A percentile compares a stretch with the other conserved stretches of the same genome.
phyloP scores from a whole-genome alignment of 2,888 invertebrate genomes.

The Cosmia trapezina region DNA sequence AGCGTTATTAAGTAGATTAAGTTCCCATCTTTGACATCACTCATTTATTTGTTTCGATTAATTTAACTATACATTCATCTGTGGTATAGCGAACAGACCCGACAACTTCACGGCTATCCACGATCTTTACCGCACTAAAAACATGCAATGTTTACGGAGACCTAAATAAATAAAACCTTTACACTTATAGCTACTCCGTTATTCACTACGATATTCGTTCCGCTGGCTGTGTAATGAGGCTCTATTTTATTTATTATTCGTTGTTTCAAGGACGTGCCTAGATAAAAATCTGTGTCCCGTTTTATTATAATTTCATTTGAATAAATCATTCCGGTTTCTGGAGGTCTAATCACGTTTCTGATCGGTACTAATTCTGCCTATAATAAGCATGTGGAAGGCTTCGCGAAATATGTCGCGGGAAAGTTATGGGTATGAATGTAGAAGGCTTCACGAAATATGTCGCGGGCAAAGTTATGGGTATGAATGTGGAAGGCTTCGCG shows the following conservation, averaged over 20 bases:
- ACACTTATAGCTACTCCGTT: conserved; percentile 29
- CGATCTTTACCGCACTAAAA: conserved; percentile 19
- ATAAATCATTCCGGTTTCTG: conserved; percentile 16
- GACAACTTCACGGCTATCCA: neutral
- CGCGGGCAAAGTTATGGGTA: no score
- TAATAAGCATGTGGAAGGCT: neutral
- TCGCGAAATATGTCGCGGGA: neutral
- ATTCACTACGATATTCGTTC: conserved; percentile 22
- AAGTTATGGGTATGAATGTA: no score
- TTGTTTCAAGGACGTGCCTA: conserved; percentile 31
- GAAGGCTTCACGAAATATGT: no score
- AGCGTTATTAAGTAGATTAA: neutral
- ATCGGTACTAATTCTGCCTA: neutral
- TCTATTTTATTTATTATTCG: conserved; percentile 46
- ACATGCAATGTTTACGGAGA: conserved; percentile 41
- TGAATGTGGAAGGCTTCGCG: neutral
- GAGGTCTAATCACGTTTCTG: neutral
- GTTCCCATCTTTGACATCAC: neutral
- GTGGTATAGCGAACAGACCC: neutral
- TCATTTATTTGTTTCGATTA: neutral
- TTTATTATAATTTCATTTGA: conserved; percentile 16
- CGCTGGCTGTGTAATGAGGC: conserved; percentile 14
- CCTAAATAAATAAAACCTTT: conserved; percentile 43
- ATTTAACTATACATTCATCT: conserved; percentile 10
- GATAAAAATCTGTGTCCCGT: conserved; percentile 23